Evolutionary conservation across 2,113 vertebrate genomes (phyloP), one percentile per base, ranked within the genome.

Genomic region (Rhabdornis inornatus): DNA sequence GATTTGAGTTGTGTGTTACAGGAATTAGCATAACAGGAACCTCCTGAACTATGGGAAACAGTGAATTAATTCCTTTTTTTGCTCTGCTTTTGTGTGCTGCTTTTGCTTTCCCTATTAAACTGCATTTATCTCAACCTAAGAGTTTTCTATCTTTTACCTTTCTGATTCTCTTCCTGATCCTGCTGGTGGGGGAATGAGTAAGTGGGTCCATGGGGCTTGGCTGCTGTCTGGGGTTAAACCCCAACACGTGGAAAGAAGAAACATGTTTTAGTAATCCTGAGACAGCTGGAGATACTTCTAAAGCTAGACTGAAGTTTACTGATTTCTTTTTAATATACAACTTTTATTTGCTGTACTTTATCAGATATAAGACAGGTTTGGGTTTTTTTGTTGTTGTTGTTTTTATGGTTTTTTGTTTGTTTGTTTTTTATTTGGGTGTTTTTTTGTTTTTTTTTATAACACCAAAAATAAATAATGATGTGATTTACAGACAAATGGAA

Each of bases 401-500:
- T 42, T 42, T 42, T 42, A 42, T 42, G 40, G 40, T 45, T 71
- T 72, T 40, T 15, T 63, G 27, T 28, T 52, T 52, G 50, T 28
- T 52, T 47, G 9, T 20, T 44, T 33, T 63, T 49, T 16, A 23
- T 42, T 42, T 42, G 40, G 40, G 15, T 42, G 40, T 42, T 42
- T 42, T 14, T 42, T 40, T 40, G 11, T 40, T 12, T 40, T 42
- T 39, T 42, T 42, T 42, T 42, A 72, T 93, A 91, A 78, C 50
- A 70, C 47, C 25, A 21, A 63, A 71, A 56, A 70, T 28, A 83
- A 68, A 72, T 49, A 59, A 49, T 80, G 35, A 83, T 69, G 50
- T 92, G 52, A 44, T 95, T 88, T 80, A 74, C 20, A 80, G 93
- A 74, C 28, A 88, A 94, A 92, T 28, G 18, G 31, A 87, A 59